Conservation (phyloP, 2,797 vertebrate species). For the Craterocephalus amniculus region DNA sequence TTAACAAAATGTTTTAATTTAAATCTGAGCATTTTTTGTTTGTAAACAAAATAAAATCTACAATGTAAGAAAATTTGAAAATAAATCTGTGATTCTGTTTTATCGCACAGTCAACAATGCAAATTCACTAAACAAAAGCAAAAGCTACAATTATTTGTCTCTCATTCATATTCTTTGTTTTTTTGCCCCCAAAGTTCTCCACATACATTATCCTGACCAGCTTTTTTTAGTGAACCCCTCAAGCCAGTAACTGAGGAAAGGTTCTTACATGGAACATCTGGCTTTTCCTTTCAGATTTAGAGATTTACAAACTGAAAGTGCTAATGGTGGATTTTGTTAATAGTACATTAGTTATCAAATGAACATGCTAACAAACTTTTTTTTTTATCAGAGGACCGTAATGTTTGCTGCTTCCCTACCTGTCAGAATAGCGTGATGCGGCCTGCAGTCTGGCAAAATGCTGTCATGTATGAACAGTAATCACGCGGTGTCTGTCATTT, state of each 20-base stretch:
- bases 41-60: too few species aligned
- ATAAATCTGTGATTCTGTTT: too few species aligned
- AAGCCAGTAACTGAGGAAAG: not conserved
- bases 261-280: not conserved
- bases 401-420: conserved; percentile 36
- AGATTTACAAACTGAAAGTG: not conserved
- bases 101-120: too few species aligned
- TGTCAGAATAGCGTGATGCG: conserved; percentile 47
- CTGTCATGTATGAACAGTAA: conserved; percentile 71
- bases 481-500: conserved; percentile 73
- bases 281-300: not conserved
- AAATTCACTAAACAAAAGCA: too few species aligned
- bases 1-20: too few species aligned
- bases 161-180: too few species aligned
- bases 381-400: not conserved
- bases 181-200: not conserved
- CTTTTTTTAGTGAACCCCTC: not conserved
- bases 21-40: too few species aligned
- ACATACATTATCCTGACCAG: not conserved
- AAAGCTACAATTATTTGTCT: too few species aligned
- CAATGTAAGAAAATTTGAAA: too few species aligned
- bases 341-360: not conserved
- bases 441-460: conserved; percentile 48
- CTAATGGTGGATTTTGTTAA: not conserved
- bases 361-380: too few species aligned